phyloP scores from a whole-genome alignment of 2,888 invertebrate genomes.

The Euplexia lucipara region DNA sequence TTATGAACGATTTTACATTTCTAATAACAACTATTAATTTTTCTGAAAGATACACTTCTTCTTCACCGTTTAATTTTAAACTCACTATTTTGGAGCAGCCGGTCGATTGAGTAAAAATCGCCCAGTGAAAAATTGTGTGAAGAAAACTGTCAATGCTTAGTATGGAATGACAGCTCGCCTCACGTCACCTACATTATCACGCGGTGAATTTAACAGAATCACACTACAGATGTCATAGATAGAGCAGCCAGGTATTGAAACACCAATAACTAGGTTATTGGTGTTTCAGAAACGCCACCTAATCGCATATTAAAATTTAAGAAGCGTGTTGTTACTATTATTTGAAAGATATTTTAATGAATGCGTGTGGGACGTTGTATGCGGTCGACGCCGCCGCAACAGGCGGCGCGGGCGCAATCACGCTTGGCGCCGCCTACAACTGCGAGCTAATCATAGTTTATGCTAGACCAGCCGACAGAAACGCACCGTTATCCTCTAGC shows the following conservation, averaged over 20 bases:
- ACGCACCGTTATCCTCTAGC: slow-evolving; percentile 60
- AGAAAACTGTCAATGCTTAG: no score
- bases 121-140: no score
- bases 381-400: slow-evolving; percentile 47
- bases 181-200: no score
- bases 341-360: slow-evolving; percentile 57
- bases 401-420: slow-evolving; percentile 53
- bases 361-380: slow-evolving; percentile 58
- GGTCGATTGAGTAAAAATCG: no score
- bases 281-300: slow-evolving; percentile 5
- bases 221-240: not conserved
- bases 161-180: no score
- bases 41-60: slow-evolving; percentile 5
- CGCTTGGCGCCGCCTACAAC: slow-evolving; percentile 65
- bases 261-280: no score
- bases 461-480: slow-evolving; percentile 57
- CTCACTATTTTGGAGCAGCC: not conserved
- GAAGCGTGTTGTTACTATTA: slow-evolving; percentile 41
- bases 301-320: slow-evolving; percentile 18
- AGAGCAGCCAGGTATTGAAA: not conserved
- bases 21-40: slow-evolving; percentile 5
- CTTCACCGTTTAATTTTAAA: slow-evolving; percentile 14
- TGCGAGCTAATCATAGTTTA: slow-evolving; percentile 65
- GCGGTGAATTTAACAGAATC: no score
- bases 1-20: slow-evolving; percentile 29